Evolutionary conservation across 2,113 vertebrate genomes (phyloP).

Genomic region (Rattus rattus): DNA sequence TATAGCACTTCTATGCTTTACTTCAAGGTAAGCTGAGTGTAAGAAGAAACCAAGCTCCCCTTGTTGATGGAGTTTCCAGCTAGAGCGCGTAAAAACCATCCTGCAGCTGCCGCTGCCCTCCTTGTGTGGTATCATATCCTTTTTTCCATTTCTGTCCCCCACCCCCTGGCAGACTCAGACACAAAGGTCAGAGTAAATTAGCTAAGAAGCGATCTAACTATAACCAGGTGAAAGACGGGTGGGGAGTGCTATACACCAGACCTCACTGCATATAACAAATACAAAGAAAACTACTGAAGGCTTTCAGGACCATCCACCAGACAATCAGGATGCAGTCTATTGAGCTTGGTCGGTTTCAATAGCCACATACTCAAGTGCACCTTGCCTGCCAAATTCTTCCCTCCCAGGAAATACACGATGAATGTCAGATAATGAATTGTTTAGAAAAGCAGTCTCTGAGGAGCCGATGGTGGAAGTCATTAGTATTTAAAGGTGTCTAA

Average conservation of each 20-base stretch:
- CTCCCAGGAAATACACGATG: slow-evolving; percentile 59
- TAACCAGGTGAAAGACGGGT: background rate
- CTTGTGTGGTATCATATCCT: background rate
- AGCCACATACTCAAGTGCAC: background rate
- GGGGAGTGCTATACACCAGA: background rate
- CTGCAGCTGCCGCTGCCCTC: background rate
- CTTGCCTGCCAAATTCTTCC: slow-evolving; percentile 50
- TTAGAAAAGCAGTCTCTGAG: slow-evolving; percentile 52
- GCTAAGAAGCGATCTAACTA: background rate
- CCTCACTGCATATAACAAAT: background rate
- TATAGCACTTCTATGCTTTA: background rate
- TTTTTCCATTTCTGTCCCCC: background rate
- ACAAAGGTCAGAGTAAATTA: background rate
- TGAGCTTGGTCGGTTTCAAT: slow-evolving; percentile 20
- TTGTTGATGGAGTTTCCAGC: background rate
- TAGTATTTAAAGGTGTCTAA: slow-evolving; percentile 6
- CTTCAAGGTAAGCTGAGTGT: background rate
- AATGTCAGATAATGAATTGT: slow-evolving; percentile 67
- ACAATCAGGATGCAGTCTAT: background rate
- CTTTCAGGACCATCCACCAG: background rate
- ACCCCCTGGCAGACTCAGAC: background rate
- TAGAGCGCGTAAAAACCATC: background rate
- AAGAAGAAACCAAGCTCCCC: background rate
- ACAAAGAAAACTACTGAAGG: background rate
- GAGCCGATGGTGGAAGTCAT: background rate